Evolutionary conservation across 2,888 invertebrate genomes (phyloP), one percentile per base, ranked within the genome.

Genomic region (Drosophila quinaria): DNA sequence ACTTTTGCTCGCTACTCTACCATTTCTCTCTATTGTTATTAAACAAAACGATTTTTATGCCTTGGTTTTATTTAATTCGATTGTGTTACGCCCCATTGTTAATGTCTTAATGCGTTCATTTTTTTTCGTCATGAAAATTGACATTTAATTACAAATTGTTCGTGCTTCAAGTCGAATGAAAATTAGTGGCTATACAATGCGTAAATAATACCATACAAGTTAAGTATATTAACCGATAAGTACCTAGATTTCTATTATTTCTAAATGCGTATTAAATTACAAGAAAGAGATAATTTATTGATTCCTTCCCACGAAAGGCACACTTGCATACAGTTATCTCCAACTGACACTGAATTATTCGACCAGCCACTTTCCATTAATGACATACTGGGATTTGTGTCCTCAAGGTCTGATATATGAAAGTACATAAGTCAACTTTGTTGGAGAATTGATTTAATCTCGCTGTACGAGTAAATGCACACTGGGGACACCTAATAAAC

Each of bases 201-300:
- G 68, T 61, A 61, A 59, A 61, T 58, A 50, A 55, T 56, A 47
- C 8, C 10, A 46, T 51, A 25, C 22, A 19, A 56, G 19, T 52
- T 25, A 15, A 22, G 19, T 47, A 47, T 55, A 46, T 62, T 17
- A 41, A 50, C 51, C 55, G 65, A 72, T 78, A 75, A 69, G 66
- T 66, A 69, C 51, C 44, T 50, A 50, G 76, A 76, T 78, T 79
- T 76, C 61, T 68, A 74, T 68, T 72, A 47, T 46, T 44, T 63
- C 51, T 64, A 87, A 84, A 84, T 84, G 82, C 68, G 71, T 71
- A 84, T 87, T 84, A 84, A 84, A 84, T 84, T 84, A 80, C 83
- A 80, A 75, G 52, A 44, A 55, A 50, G 10, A 58, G 56, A 67
- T 71, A 65, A 78, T 60, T 68, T 42, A 75, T 78, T 71, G 71